phyloP scores from a whole-genome alignment of 2,113 vertebrate species.

The Hippocampus guttulatus region DNA sequence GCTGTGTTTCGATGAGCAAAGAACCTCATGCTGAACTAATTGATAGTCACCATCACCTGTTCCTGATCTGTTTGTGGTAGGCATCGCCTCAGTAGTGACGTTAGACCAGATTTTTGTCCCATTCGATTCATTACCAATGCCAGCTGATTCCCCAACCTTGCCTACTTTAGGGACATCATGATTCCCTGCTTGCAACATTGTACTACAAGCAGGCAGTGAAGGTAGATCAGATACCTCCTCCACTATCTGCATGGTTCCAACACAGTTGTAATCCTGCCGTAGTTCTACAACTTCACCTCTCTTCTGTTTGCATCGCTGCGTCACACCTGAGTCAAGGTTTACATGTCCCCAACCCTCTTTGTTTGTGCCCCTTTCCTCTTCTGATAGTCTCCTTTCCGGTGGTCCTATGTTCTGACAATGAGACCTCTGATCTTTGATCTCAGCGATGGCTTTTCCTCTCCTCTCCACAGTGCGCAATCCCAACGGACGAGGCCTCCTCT shows the following conservation, averaged over 20 bases:
- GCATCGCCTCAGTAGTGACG: conserved; percentile 54
- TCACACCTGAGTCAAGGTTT: conserved; percentile 65
- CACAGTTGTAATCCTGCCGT: conserved; percentile 62
- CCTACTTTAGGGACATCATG: conserved; percentile 69
- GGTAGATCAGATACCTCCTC: conserved; percentile 85
- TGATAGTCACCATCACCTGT: conserved; percentile 89
- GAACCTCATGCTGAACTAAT: conserved; percentile 90
- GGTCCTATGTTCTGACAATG: conserved; percentile 36
- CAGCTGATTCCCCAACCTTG: conserved; percentile 45
- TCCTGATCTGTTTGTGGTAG: conserved; percentile 49
- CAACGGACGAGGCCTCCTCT: conserved; percentile 73
- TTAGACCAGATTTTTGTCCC: conserved; percentile 28
- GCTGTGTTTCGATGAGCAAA: conserved; percentile 90
- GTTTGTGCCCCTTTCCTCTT: conserved; percentile 35
- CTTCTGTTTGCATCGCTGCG: conserved; percentile 85
- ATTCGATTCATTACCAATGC: conserved; percentile 12
- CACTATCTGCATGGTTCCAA: conserved; percentile 89
- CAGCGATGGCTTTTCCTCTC: conserved; percentile 41
- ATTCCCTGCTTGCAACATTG: conserved; percentile 89
- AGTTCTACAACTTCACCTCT: conserved; percentile 79
- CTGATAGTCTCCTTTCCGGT: conserved; percentile 26
- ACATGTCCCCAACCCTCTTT: conserved; percentile 51
- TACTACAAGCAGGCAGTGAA: conserved; percentile 63
- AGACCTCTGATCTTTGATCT: conserved; percentile 56
- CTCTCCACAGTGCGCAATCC: conserved; percentile 76